phyloP scores from a whole-genome alignment of 2,113 vertebrate species.

The Suricata suricatta region DNA sequence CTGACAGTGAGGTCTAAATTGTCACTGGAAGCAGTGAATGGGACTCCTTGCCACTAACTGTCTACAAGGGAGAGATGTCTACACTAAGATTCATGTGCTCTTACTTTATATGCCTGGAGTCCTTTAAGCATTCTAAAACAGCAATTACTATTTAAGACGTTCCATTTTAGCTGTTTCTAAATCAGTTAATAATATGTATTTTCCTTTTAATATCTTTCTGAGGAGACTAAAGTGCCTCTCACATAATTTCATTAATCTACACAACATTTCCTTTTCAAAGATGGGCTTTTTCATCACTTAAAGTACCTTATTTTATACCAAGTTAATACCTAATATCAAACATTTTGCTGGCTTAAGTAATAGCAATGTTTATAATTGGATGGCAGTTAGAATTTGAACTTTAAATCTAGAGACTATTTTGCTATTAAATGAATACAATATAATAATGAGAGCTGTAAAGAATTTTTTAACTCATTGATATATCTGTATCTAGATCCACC shows the following conservation, averaged over 20 bases:
- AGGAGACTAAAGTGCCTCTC: constrained; percentile 57
- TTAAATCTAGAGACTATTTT: constrained; percentile 41
- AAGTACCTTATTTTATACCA: constrained; percentile 54
- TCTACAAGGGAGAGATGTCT: background rate
- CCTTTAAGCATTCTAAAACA: constrained; percentile 54
- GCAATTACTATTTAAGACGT: constrained; percentile 58
- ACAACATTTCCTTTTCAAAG: constrained; percentile 63
- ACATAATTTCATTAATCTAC: constrained; percentile 68
- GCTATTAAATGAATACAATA: constrained; percentile 10
- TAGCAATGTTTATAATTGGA: constrained; percentile 57
- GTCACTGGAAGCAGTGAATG: background rate
- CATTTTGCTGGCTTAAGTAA: constrained; percentile 56
- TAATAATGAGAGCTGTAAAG: background rate
- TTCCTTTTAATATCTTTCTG: constrained; percentile 65
- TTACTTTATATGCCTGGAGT: background rate
- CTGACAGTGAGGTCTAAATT: background rate
- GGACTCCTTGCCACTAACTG: background rate
- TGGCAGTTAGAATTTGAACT: background rate
- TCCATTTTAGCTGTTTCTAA: constrained; percentile 62
- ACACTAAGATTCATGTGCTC: background rate
- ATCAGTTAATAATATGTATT: constrained; percentile 70
- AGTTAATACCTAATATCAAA: constrained; percentile 69
- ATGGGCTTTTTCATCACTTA: constrained; percentile 52
- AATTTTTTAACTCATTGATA: background rate
- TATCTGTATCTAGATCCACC: background rate